Base-by-base conservation (phyloP, 2,888 invertebrate species). In the Caenorhabditis virilis region DNA sequence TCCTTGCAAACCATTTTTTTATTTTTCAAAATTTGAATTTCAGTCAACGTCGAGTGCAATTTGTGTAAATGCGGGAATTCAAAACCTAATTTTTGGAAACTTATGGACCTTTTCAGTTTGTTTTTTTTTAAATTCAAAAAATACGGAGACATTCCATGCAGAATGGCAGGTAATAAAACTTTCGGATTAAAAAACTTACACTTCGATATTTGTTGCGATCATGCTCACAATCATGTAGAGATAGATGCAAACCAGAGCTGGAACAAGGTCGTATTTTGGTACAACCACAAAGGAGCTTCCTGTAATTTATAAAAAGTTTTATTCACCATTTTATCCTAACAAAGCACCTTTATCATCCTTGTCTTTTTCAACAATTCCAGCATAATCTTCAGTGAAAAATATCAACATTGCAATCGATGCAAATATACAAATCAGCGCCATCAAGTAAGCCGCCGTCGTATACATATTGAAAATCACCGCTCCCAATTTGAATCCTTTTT, bases 181-280 rank as follows among this genome's bases (percentile, higher is more conserved):
- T 38, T 26, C 1, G 7, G 16, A 18, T 20, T 1, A 22, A n/a
- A 27, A 20, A 18, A 58, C 68, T 62, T 55, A 72, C 72, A 75
- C 72, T 68, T 70, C 72, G 38, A 72, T 72, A 48, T 70, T 73
- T 0, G 70, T 73, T 2, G 73, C 62, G 9, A 71, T 66, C 70
- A 69, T 73, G 35, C 58, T 67, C 25, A 65, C 63, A 49, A 69
- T 55, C 54, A 72, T 61, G 56, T 71, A 76, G 33, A 76, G 48
- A 48, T 71, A 76, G 27, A 76, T 68, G 33, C 72, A 72, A 30
- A 73, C 54, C 1, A 69, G 42, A 5, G 72, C 75, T 13, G 75
- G 69, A 9, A 59, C 27, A n/a, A 57, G 16, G 41, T 76, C 75
- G 47, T 47, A 73, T 26, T 71, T 72, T 1, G 75, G 75, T 5